A percentile compares a stretch with the other conserved stretches of the same genome.
phyloP scores from a whole-genome alignment of 2,888 invertebrate genomes.

The Brachypalpus laphriformis region DNA sequence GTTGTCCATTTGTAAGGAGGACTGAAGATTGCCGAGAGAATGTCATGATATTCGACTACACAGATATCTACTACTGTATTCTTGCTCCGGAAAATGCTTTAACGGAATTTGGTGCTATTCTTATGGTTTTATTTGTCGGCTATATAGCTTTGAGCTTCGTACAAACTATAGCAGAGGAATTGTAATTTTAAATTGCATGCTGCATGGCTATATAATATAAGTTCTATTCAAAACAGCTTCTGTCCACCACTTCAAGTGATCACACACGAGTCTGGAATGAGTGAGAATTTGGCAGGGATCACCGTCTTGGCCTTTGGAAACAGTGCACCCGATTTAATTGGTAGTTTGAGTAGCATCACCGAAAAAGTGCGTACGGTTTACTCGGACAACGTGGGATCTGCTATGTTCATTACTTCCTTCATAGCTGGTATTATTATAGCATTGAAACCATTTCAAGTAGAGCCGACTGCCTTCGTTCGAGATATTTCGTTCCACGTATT shows the following conservation, averaged over 20 bases:
- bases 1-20: slow-evolving; percentile 81
- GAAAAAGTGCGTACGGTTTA: slow-evolving; percentile 81
- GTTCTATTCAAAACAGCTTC: slow-evolving; percentile 81
- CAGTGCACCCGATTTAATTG: slow-evolving; percentile 88
- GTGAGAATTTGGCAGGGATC: slow-evolving; percentile 86
- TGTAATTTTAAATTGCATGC: slow-evolving; percentile 82
- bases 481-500: slow-evolving; percentile 77
- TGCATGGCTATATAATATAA: not conserved
- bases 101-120: slow-evolving; percentile 58
- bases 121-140: slow-evolving; percentile 64
- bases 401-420: slow-evolving; percentile 85
- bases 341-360: slow-evolving; percentile 83
- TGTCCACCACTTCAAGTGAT: slow-evolving; percentile 84
- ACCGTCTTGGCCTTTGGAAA: slow-evolving; percentile 89
- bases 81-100: slow-evolving; percentile 76
- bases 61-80: slow-evolving; percentile 81
- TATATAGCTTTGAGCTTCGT: slow-evolving; percentile 84
- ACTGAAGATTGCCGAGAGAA: slow-evolving; percentile 78
- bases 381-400: slow-evolving; percentile 84
- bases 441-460: slow-evolving; percentile 83
- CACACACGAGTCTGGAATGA: slow-evolving; percentile 82
- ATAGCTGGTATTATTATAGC: slow-evolving; percentile 85
- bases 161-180: slow-evolving; percentile 85
- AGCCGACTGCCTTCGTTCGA: slow-evolving; percentile 72
- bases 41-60: slow-evolving; percentile 80